Evolutionary conservation across 2,888 invertebrate genomes (phyloP).

Genomic region (Microchrysa polita): DNA sequence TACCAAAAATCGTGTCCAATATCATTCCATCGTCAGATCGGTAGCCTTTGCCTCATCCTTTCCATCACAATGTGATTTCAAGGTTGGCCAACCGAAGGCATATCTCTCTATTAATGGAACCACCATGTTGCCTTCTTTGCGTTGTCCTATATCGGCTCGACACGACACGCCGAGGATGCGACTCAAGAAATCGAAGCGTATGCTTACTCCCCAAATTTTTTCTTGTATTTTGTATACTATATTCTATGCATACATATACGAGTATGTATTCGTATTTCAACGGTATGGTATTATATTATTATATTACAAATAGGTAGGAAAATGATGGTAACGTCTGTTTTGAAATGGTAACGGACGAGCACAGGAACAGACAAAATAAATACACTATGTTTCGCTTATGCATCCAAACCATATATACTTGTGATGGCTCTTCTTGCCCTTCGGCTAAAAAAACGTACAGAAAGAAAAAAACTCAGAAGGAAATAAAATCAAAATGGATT

Average conservation of each 20-base stretch:
- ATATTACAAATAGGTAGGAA: neutral
- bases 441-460: constrained; percentile 48
- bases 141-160: constrained; percentile 19
- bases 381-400: constrained; percentile 14
- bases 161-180: neutral
- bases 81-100: constrained; percentile 39
- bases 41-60: too few species aligned
- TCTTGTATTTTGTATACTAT: neutral
- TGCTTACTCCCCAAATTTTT: neutral
- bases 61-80: constrained; percentile 23
- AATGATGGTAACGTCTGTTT: neutral
- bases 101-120: constrained; percentile 37
- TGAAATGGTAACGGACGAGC: neutral
- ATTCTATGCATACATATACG: neutral
- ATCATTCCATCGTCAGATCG: constrained; percentile 23
- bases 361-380: neutral
- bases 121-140: constrained; percentile 16
- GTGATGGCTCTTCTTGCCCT: neutral
- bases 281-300: constrained; percentile 25
- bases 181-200: neutral
- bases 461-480: constrained; percentile 48
- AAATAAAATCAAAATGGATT: constrained; percentile 57
- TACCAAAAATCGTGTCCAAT: constrained; percentile 37
- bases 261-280: neutral
- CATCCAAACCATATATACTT: neutral